Evolutionary conservation across 2,888 invertebrate species (phyloP), one percentile per base, ranked within the genome.

Genomic region (Sarcophaga caerulescens): DNA sequence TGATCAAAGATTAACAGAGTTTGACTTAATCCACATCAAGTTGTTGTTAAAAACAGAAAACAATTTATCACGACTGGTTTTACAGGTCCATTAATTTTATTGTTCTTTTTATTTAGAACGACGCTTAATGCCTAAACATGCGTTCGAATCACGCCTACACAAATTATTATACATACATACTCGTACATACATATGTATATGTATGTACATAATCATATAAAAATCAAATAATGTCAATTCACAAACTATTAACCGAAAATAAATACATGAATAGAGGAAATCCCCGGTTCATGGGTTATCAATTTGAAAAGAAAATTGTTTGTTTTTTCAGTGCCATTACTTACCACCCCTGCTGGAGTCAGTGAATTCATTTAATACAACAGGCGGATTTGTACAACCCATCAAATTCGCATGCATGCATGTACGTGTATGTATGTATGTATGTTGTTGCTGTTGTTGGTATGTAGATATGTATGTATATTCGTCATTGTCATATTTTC

Each of bases 161-260:
- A 73, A 79, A 63, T 44, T 52, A 76, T 60, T 62, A 35, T 57
- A 44, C 65, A 23, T 62, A 69, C 10, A 45, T 63, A 68, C 74
- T 21, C 65, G n/a, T 62, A 69, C 10, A 45, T 63, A 68, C 74
- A 65, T 68, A 63, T 60, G 59, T 59, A 17, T 59, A 17, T 59
- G 25, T 66, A 85, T 71, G 71, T 44, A 79, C 57, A 57, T 75
- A 59, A 65, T 44, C 80, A 60, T 65, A 71, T 87, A 81, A 81
- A 89, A 90, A 91, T 90, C 90, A 89, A 85, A 90, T 87, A 88
- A 87, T 85, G 89, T 89, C 89, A 89, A 88, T 87, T 89, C 89
- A 88, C 89, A 88, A 90, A 90, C 91, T 91, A 92, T 91, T 90
- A 91, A 90, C 90, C 89, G 89, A 89, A 88, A 52, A 52, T 52